phyloP scores from a whole-genome alignment of 2,113 vertebrate genomes.

The Cryptomyrus ogoouensis region DNA sequence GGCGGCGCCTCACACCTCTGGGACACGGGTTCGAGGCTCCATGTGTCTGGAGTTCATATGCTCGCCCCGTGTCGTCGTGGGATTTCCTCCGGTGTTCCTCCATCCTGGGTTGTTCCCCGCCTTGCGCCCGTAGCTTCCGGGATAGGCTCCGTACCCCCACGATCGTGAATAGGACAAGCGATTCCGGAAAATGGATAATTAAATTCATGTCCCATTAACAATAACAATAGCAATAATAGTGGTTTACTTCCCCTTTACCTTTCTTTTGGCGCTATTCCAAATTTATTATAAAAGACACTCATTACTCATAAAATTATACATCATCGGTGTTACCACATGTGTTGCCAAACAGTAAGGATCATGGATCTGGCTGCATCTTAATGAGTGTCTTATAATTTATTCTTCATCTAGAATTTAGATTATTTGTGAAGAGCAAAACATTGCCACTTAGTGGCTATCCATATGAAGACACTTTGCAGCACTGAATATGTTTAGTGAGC shows the following conservation, averaged over 20 bases:
- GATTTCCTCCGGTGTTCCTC: not conserved
- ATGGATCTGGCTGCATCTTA: not conserved
- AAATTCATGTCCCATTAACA: not conserved
- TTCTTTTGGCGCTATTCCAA: not conserved
- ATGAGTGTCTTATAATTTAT: not conserved
- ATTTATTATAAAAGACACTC: not conserved
- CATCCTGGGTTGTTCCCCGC: not conserved
- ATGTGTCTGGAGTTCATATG: not conserved
- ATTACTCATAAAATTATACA: not conserved
- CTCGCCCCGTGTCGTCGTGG: not conserved
- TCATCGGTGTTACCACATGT: not conserved
- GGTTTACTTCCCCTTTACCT: not conserved
- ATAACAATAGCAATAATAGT: not conserved
- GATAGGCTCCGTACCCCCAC: not conserved
- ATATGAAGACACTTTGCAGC: not conserved
- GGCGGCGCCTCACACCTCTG: not conserved
- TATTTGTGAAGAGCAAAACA: not conserved
- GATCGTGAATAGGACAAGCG: not conserved
- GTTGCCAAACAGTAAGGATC: not conserved
- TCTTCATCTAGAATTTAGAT: not conserved
- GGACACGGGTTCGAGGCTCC: not conserved
- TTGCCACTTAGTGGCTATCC: not conserved
- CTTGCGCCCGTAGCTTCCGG: not conserved
- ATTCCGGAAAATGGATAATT: not conserved
- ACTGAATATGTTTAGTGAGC: not conserved